Evolutionary conservation across 2,797 vertebrate genomes (phyloP), one percentile per base, ranked within the genome.

Genomic region (Artibeus lituratus): DNA sequence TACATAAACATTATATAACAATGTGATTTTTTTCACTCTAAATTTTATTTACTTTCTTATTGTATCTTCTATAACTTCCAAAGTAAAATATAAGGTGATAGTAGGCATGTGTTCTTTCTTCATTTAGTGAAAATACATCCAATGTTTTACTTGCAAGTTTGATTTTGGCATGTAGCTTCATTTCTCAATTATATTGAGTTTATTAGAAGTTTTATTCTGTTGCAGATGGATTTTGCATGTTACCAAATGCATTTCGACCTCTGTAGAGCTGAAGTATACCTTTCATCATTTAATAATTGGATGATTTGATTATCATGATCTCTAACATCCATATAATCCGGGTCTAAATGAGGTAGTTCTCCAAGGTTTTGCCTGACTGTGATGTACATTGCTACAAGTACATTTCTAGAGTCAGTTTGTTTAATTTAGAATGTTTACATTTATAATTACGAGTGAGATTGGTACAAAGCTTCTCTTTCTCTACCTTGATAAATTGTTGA

Each of bases 1-100:
- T 18, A n/a, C 3, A n/a, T 24, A 35, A 51, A n/a, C 14, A 22
- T 42, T 87, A 87, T 82, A 7, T 44, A 26, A 65, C 10, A 37
- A 81, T 62, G 83, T 26, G 29, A 55, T 67, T 73, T 57, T 24
- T 93, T 73, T 91, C 2, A 76, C 19, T 67, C 83, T 26, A 62
- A 78, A 90, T 95, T 78, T 77, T 82, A 93, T 83, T 90, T 80
- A 15, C 16, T 69, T 87, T 88, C 77, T 90, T 82, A 73, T 16
- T 44, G 0, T 87, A 49, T 73, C 67, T 78, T 67, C 24, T 77
- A 35, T 72, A 15, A 72, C 24, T 91, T 35, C 21, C 55, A 78
- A 89, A 89, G 21, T 86, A 74, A 74, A 89, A 73, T 89, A 67
- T 10, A 81, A 65, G 55, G 67, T 69, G 18, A 67, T 22, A n/a